phyloP scores from a whole-genome alignment of 2,113 vertebrate genomes.

The Labeo rohita region DNA sequence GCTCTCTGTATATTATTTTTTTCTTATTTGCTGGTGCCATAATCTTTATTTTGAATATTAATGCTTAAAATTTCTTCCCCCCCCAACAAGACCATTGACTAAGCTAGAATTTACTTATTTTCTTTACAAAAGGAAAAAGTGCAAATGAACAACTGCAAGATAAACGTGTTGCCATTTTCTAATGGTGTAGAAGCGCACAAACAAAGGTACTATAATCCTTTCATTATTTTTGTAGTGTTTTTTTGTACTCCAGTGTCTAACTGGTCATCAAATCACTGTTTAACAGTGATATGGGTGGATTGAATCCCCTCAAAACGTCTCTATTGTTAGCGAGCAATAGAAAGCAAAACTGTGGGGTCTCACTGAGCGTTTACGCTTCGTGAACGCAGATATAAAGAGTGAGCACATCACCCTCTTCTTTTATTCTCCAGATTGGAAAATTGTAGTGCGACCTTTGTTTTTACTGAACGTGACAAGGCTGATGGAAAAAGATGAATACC shows the following conservation, averaged over 20 bases:
- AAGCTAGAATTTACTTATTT: slow-evolving; percentile 33
- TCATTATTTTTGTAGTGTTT: slow-evolving; percentile 31
- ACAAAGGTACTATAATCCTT: slow-evolving; percentile 25
- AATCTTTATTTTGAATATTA: slow-evolving; percentile 34
- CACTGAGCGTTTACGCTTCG: slow-evolving; percentile 51
- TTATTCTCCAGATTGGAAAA: slow-evolving; percentile 74
- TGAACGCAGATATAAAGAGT: slow-evolving; percentile 58
- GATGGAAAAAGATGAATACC: slow-evolving; percentile 69
- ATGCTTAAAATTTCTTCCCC: slow-evolving; percentile 22
- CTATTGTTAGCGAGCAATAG: slow-evolving; percentile 27
- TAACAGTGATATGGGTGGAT: slow-evolving; percentile 51
- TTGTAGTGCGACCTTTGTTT: slow-evolving; percentile 71
- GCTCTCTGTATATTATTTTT: slow-evolving; percentile 36
- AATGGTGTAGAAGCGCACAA: slow-evolving; percentile 15
- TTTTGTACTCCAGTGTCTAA: slow-evolving; percentile 63
- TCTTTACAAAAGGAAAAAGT: background rate
- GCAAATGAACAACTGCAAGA: background rate
- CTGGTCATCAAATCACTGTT: slow-evolving; percentile 61
- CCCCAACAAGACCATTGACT: slow-evolving; percentile 39
- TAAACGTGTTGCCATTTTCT: background rate
- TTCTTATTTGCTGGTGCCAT: slow-evolving; percentile 51
- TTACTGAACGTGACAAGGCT: slow-evolving; percentile 75
- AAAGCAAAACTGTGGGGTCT: slow-evolving; percentile 21
- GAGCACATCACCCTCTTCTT: slow-evolving; percentile 65
- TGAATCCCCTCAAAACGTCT: slow-evolving; percentile 16